Percentiles rank a stretch among this genome's conserved stretches.
phyloP scores from a whole-genome alignment of 1,140 invertebrate species.

The Drosophila kepulauana region DNA sequence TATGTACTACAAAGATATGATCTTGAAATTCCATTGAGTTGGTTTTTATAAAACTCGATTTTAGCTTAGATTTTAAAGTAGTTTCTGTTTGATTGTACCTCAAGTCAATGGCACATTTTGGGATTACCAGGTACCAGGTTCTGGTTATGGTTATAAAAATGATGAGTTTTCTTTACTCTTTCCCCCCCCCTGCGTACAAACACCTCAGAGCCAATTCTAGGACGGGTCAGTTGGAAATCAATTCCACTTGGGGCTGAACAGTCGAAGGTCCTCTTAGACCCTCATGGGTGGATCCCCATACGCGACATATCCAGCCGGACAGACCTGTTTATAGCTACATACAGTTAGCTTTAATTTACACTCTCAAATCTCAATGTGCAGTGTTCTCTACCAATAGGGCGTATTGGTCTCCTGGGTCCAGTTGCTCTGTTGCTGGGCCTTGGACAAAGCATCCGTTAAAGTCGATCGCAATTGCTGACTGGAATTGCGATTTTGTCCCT shows the following conservation, averaged over 20 bases:
- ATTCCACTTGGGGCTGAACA: slow-evolving; percentile 25
- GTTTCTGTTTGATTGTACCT: slow-evolving; percentile 67
- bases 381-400: slow-evolving; percentile 76
- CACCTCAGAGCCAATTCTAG: slow-evolving; percentile 7
- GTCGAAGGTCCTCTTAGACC: slow-evolving; percentile 2
- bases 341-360: slow-evolving; percentile 13
- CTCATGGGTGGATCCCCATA: neutral
- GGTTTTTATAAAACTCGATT: slow-evolving; percentile 57
- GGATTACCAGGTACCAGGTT: slow-evolving; percentile 49
- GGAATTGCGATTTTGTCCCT: slow-evolving; percentile 60
- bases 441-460: slow-evolving; percentile 75
- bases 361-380: slow-evolving; percentile 4
- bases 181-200: neutral
- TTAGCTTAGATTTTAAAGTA: slow-evolving; percentile 63
- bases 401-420: slow-evolving; percentile 64
- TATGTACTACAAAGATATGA: slow-evolving; percentile 45
- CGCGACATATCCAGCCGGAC: slow-evolving; percentile 21
- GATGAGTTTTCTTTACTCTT: slow-evolving; percentile 15
- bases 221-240: slow-evolving; percentile 34
- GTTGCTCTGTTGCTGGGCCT: slow-evolving; percentile 60
- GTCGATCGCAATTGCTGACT: slow-evolving; percentile 75
- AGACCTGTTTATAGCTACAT: slow-evolving; percentile 34
- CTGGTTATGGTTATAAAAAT: slow-evolving; percentile 28
- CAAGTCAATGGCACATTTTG: slow-evolving; percentile 64
- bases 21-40: slow-evolving; percentile 56